Base-by-base conservation (phyloP, 35 echinoderm and acorn worm species). In the Nesometra sesokonis region DNA sequence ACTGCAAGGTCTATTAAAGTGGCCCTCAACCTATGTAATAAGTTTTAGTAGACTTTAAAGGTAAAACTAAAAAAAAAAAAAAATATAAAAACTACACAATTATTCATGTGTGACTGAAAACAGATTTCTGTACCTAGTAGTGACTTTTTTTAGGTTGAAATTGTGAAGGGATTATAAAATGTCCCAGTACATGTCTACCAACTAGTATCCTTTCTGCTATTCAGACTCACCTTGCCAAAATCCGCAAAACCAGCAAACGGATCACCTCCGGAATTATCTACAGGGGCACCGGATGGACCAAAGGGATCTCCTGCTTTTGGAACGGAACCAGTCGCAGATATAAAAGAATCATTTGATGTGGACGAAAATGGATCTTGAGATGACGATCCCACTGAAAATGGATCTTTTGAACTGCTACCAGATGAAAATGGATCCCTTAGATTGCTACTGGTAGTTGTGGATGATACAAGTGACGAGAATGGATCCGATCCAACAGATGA, bases 191-290 rank as follows among this genome's bases (percentile, higher is more conserved):
- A 36, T 33, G n/a, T 31, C 36, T 79, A 80, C 33, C 35, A 82
- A 81, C 37, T 35, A 36, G 27, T 23, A 88, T 32, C 30, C 35
- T 32, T n/a, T n/a, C n/a, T n/a, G n/a, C n/a, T n/a, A n/a, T n/a
- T n/a, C n/a, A n/a, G n/a, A 89, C 91, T 86, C 13, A 87, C 90
- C 83, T 79, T 91, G 5, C 95, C 95, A 90, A 97, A 97, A 57
- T 91, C 93, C 32, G 95, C 92, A 92, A 97, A 97, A 57, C 88
- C 82, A 33, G 92, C 95, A 85, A 97, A 94, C 33, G 92, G 89
- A 85, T 91, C 95, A 30, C 87, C 47, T 17, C 33, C 77, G 23
- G 82, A 37, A n/a, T 35, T 78, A 36, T 88, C 81, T 52, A 76
- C 85, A 32, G 83, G 39, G 46, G 34, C 38, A 34, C 29, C 67